Evolutionary conservation across 1,140 invertebrate genomes (phyloP), one percentile per base, ranked within the genome.

Genomic region (Berghia stephanieae): DNA sequence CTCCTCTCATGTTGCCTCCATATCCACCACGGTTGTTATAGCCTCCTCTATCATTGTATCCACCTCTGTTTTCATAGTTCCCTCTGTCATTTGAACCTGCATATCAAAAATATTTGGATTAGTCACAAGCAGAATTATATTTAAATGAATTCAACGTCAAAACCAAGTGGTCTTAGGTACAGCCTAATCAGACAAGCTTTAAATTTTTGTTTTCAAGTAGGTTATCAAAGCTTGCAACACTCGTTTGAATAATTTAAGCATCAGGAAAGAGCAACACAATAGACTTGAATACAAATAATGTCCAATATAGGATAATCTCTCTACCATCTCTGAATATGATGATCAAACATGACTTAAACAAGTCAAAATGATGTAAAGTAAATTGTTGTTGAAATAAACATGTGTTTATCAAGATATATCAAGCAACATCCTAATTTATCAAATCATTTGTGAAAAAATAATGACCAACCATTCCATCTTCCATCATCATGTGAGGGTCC

Each of bases 21-120:
- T n/a, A n/a, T n/a, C n/a, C n/a, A 70, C 80, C 79, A 81, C 80
- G 46, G 5, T 78, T 75, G 42, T 83, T 80, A 69, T 84, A 82
- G 75, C 83, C 74, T n/a, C 75, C 75, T 38, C 75, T 36, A 43
- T 77, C 63, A 40, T 57, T 38, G n/a, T 66, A 66, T 36, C 60
- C 63, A 67, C 60, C 70, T 8, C 68, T 27, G 36, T 16, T 31
- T 27, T 69, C 79, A 73, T 80, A 81, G 40, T 80, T 80, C 38
- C 82, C 82, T 34, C 82, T 63, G 18, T 75, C 77, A 67, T 63
- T 78, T 36, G n/a, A n/a, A n/a, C 80, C 78, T 55, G 82, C 79
- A 57, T 79, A 79, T 75, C 71, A 46, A 70, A 78, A 69, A 36
- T 75, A 68, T 70, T 55, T 42, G 36, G 49, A 34, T 34, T 31